Evolutionary conservation across 2,797 vertebrate genomes (phyloP), one percentile per base, ranked within the genome.

Genomic region (Falco cherrug): DNA sequence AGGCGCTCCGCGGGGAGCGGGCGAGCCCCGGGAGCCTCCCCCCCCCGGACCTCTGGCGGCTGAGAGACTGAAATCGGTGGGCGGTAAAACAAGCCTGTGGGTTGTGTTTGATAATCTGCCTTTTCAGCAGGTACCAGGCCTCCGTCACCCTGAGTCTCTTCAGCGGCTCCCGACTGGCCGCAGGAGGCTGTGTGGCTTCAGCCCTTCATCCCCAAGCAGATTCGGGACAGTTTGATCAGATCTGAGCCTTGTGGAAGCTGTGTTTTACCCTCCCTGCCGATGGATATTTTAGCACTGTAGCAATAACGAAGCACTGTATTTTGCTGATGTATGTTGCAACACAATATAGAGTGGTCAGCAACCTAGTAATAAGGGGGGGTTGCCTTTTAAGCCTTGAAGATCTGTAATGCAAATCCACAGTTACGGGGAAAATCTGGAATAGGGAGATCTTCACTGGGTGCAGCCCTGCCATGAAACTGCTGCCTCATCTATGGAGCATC

Each of bases 361-460:
- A 4, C 14, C 48, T 15, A 7, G 11, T 69, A 28, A 25, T 19
- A 29, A 28, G 28, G 43, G 43, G 16, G 43, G 0, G 25, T 68
- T 50, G 18, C 7, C 57, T 74, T 39, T 50, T 57, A 41, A 73
- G 25, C 22, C 17, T n/a, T 45, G 25, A 22, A 60, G 53, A 4
- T 39, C 11, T 31, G 51, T 54, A 14, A 28, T n/a, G 33, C 50
- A 43, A 51, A 51, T 14, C 21, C 51, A 21, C 9, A 18, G 33
- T 22, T 33, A 5, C 0, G 5, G 25, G 22, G 1, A 63, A 63
- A 31, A 51, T 39, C 25, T 51, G n/a, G 1, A 20, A 3, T 1
- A 48, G 24, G 5, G 33, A n/a, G 43, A 63, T 19, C 15, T 57
- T 79, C 6, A 0, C 25, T 43, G 21, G 29, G 41, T 54, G 4